Conservation (phyloP, 2,888 invertebrate species). For the Aleiodes testaceus region DNA sequence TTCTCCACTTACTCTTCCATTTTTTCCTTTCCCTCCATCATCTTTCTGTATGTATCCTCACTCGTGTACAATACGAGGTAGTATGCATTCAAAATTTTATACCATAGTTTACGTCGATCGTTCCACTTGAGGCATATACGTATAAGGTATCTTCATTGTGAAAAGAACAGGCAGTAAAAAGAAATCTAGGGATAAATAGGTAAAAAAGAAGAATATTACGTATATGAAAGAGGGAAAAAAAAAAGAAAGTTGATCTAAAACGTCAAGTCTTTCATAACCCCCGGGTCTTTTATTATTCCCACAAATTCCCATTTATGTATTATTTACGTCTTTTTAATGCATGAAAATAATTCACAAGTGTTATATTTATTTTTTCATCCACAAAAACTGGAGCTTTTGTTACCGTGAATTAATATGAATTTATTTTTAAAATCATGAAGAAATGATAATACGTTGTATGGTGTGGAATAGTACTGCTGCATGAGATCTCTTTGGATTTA, state of each 20-base stretch:
- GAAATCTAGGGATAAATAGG: constrained; percentile 3
- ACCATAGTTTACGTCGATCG: constrained; percentile 34
- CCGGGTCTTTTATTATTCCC: not conserved
- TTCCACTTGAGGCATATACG: not conserved
- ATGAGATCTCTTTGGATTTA: constrained; percentile 39
- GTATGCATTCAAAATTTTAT: constrained; percentile 53
- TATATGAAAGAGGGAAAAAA: too few relatives aligned
- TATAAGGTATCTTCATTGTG: not conserved
- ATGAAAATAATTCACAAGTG: constrained; percentile 8
- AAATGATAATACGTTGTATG: constrained; percentile 55
- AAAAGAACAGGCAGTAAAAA: not conserved
- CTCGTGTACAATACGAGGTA: constrained; percentile 44
- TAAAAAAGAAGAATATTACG: not conserved
- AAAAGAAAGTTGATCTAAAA: constrained; percentile 1
- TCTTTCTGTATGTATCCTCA: not conserved
- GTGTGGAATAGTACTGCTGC: constrained; percentile 63
- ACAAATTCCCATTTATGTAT: constrained; percentile 7
- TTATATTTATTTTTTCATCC: not conserved
- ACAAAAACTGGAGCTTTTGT: constrained; percentile 5
- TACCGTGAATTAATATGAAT: not conserved
- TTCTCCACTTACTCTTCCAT: not conserved
- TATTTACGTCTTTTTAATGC: constrained; percentile 14
- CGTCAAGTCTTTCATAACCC: not conserved
- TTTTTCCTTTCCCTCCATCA: not conserved
- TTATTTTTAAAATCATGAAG: not conserved